Evolutionary conservation across 64 coral and sea anemone species (phyloP).

Genomic region (Porites australiensis): DNA sequence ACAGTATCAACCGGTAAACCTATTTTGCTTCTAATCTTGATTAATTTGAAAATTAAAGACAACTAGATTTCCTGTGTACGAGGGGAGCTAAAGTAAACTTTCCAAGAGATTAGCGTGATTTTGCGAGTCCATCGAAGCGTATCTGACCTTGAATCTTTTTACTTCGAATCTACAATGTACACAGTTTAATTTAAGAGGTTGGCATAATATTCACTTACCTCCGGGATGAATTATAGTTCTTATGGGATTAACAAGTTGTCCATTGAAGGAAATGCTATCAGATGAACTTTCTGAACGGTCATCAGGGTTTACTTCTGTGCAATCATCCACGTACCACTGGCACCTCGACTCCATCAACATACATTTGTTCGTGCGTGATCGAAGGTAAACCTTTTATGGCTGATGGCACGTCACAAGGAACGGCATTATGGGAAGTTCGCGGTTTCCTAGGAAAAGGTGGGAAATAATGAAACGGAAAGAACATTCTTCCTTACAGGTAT

Average conservation of each 20-base stretch:
- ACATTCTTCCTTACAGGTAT: no score
- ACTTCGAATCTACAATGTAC: no score
- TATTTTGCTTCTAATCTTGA: no score
- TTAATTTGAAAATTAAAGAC: no score
- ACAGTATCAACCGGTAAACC: no score
- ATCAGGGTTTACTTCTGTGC: not conserved
- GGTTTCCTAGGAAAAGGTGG: no score
- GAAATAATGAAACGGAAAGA: no score
- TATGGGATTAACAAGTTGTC: not conserved
- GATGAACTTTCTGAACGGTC: not conserved
- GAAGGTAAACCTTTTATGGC: not conserved
- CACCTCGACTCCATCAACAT: not conserved
- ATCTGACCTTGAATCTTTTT: no score
- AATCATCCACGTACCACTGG: constrained; percentile 26
- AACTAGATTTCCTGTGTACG: no score
- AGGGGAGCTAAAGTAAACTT: no score
- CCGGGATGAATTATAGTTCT: not conserved
- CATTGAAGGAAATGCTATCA: constrained; percentile 46
- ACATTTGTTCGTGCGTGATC: not conserved
- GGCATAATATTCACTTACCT: not conserved
- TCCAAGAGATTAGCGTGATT: no score
- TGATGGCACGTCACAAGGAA: not conserved
- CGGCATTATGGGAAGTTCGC: not conserved
- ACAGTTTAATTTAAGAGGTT: not conserved
- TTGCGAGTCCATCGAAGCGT: no score